Evolutionary conservation across 1,140 invertebrate species (phyloP), one percentile per base, ranked within the genome.

Genomic region (Caenorhabditis remanei): DNA sequence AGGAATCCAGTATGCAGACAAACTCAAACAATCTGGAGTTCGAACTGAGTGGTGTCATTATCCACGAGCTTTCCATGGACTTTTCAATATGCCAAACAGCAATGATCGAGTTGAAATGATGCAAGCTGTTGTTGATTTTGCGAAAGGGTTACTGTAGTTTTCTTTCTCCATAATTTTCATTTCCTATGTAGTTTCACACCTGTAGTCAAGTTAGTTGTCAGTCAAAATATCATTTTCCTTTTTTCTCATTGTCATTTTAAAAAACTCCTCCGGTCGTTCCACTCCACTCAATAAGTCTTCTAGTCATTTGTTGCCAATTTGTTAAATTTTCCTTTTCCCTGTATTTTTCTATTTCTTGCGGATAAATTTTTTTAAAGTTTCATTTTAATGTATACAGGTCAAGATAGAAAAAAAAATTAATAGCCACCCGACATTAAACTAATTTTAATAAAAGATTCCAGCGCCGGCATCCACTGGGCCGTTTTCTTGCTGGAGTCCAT

Each of bases 51-150:
- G 67, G 61, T 21, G 19, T 41, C 87, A 88, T 55, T 88, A 82
- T 63, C 87, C 87, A 14, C 53, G 56, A n/a, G 87, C 83, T 6
- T 88, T 88, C 71, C 87, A 88, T 65, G 87, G 87, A 16, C 46
- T 88, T 41, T 75, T 88, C 67, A 88, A 88, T 46, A 88, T 88
- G 87, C 87, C 87, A 0, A 58, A 50, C 41, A 88, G 87, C 61
- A 46, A 50, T 7, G 65, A 85, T 40, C 48, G 87, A 21, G 61
- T 75, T n/a, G 65, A 88, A 41, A 88, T 88, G 67, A 58, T 86
- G 67, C 48, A 86, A 56, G 67, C 67, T 43, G 58, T 82, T 43
- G 53, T 79, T 58, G 63, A 71, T 79, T 86, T 79, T 79, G 40
- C 79, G 1, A 50, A 79, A 1, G 24, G 8, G n/a, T 14, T 58